phyloP scores from a whole-genome alignment of 2,888 invertebrate species.

The Selenia dentaria region DNA sequence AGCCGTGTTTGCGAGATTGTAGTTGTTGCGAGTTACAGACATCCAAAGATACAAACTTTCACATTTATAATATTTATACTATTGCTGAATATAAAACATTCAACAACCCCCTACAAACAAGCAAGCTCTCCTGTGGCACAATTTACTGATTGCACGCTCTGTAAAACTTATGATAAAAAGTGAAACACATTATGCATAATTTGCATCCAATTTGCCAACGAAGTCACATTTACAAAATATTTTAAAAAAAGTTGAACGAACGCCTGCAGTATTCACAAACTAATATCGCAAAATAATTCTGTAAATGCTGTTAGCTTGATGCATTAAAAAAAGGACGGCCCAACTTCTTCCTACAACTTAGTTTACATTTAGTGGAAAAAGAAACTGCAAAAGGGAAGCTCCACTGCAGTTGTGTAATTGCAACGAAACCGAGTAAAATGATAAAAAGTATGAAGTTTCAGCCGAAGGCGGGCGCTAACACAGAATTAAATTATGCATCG shows the following conservation, averaged over 20 bases:
- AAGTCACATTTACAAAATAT: not conserved
- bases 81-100: too few species aligned
- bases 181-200: not conserved
- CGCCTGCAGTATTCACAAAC: conserved; percentile 1
- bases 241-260: not conserved
- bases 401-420: conserved; percentile 26
- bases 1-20: too few species aligned
- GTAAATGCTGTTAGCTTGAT: conserved; percentile 13
- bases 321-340: conserved; percentile 7
- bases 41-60: too few species aligned
- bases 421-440: conserved; percentile 29
- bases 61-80: too few species aligned
- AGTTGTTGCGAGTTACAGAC: too few species aligned
- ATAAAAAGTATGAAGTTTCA: conserved; percentile 26
- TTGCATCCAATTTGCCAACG: not conserved
- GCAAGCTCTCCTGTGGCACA: too few species aligned
- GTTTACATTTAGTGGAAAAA: conserved; percentile 21
- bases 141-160: too few species aligned
- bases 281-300: conserved; percentile 8
- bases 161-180: not conserved
- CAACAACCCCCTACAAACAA: too few species aligned
- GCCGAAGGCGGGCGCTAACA: conserved; percentile 5
- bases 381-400: conserved; percentile 16
- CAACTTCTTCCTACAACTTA: too few species aligned
- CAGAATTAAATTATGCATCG: conserved; percentile 15